Evolutionary conservation across 2,113 vertebrate genomes (phyloP).

Genomic region (Scatophagus argus): DNA sequence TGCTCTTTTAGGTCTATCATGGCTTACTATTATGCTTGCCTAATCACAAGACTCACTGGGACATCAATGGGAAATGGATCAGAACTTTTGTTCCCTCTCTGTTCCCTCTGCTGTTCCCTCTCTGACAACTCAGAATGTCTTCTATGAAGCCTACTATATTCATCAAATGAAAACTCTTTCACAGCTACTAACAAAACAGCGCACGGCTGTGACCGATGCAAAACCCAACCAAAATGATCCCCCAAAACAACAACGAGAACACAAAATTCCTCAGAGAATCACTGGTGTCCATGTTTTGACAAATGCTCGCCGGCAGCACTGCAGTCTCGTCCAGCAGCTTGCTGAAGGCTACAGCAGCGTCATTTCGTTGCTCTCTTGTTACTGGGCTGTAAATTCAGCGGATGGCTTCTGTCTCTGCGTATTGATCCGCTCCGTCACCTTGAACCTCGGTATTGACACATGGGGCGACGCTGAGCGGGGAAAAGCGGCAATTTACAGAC

Average conservation of each 20-base stretch:
- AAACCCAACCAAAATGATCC: constrained; percentile 44
- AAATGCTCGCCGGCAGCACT: constrained; percentile 56
- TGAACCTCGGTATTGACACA: constrained; percentile 99
- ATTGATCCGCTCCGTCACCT: constrained; percentile 99
- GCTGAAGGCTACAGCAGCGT: constrained; percentile 70
- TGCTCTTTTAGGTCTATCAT: background rate
- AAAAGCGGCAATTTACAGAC: constrained; percentile 91
- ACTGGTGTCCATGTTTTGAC: constrained; percentile 63
- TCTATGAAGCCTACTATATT: background rate
- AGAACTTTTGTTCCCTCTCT: constrained; percentile 3
- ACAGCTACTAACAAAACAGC: constrained; percentile 4
- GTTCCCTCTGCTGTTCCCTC: background rate
- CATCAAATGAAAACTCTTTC: constrained; percentile 26
- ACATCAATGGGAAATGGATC: constrained; percentile 11
- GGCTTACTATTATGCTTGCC: background rate
- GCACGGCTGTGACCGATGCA: constrained; percentile 39
- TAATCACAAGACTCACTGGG: constrained; percentile 22
- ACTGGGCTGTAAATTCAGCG: constrained; percentile 94
- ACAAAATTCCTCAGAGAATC: constrained; percentile 62
- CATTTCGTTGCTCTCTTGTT: constrained; percentile 75
- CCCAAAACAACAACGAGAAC: constrained; percentile 46
- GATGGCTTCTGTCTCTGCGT: constrained; percentile 97
- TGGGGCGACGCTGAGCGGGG: constrained; percentile 88
- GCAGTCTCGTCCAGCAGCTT: constrained; percentile 49
- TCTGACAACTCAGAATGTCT: background rate